These are phyloP conservation scores for Phenacoccus solenopsis DNA, from an alignment of 1,140 invertebrate species.

Conservation along the genomic window DNA sequence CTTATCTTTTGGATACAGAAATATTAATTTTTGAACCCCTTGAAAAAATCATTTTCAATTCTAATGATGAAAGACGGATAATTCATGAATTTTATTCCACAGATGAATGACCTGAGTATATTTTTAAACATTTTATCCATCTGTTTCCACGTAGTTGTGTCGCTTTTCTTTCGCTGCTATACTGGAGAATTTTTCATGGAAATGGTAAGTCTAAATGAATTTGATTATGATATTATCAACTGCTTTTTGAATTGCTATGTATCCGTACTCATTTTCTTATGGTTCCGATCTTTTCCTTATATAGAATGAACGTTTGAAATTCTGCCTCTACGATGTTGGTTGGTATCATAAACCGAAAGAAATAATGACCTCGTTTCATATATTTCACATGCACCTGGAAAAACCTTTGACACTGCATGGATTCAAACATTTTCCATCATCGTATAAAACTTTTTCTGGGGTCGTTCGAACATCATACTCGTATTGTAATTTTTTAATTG, in stretches of 20 bases:
- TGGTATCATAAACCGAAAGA: not conserved
- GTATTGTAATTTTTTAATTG: not conserved
- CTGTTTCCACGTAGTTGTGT: not conserved
- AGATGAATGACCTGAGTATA: not conserved
- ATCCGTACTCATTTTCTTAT: not conserved
- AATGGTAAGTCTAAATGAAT: not conserved
- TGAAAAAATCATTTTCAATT: not conserved
- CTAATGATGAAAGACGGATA: no score
- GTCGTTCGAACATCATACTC: not conserved
- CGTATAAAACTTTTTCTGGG: not conserved
- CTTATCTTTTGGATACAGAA: not conserved
- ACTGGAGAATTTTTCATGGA: not conserved
- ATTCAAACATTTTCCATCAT: not conserved
- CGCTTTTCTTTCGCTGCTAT: not conserved
- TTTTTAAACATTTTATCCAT: not conserved
- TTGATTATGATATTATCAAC: not conserved
- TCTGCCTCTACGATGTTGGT: not conserved
- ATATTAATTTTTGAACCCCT: not conserved
- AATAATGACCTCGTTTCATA: not conserved
- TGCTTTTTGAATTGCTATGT: not conserved
- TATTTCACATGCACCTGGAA: not conserved
- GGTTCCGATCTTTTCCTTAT: not conserved
- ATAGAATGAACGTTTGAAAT: not conserved
- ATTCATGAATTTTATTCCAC: no score
- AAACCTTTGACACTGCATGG: not conserved